Base-by-base conservation (phyloP, 2,113 vertebrate species). In the Rhineura floridana region DNA sequence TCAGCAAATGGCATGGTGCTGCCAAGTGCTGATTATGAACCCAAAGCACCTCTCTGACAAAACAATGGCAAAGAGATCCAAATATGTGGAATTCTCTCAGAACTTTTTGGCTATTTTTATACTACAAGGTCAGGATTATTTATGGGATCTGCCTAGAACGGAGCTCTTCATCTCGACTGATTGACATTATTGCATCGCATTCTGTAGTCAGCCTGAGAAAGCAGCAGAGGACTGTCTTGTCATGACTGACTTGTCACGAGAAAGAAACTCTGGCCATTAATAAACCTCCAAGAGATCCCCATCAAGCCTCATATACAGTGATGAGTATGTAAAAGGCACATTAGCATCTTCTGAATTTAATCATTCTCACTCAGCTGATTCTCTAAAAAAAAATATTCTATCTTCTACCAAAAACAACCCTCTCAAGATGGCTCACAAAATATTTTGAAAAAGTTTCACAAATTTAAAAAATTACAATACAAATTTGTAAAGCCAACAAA, bases 91-190 rank as follows among this genome's bases (percentile, higher is more conserved):
- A 79, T 79, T 79, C 62, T 87, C 46, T 67, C 76, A 30, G 75
- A 86, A 69, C 44, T 52, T 48, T 10, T 25, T 44, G 5, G 75
- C 85, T 87, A 87, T 80, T 87, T 59, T 59, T 87, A 87, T 87
- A 87, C 23, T 63, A 79, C 85, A 87, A 87, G 85, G 85, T 87
- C 76, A 87, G 76, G 48, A 80, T 55, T 87, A 63, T 87, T 87
- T 87, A 87, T 87, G 76, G 62, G 62, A 42, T n/a, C 77, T 79
- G 85, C 75, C 85, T 80, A 69, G 63, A 80, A 52, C 44, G 69
- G 17, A 33, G n/a, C 63, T 69, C 63, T 80, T 87, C 39, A 79
- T 69, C 76, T 87, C 36, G 21, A 25, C 15, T 19, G 76, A 79
- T 87, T 44, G 42, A 76, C 76, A 69, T 87, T 62, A 70, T 50